Base-by-base conservation (phyloP, 1,140 invertebrate genomes). In the Globodera rostochiensis region DNA sequence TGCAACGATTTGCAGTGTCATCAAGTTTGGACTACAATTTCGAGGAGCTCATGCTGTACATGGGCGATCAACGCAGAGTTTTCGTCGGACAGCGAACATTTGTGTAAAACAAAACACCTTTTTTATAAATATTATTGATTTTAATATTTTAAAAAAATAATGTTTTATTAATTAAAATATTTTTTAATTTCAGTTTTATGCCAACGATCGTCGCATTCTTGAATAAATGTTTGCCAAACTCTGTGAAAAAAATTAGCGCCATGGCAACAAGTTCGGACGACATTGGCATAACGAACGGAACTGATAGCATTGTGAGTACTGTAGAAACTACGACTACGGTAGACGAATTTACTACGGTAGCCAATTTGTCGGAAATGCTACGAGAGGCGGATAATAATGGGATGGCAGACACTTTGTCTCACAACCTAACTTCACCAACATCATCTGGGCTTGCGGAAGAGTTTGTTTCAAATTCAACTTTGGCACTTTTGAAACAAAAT, bases 11-110 rank as follows among this genome's bases (percentile, higher is more conserved):
- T 74, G 77, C 83, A 21, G 83, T 71, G 5, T 77, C 83, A 9
- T 64, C 83, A 60, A 85, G 79, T 46, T 53, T 69, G 15, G 83
- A 84, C 66, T 84, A 47, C 74, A 84, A 84, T 67, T n/a, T 75
- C 25, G 76, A 79, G 15, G 82, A 83, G 69, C 60, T 83, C 50
- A 49, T 49, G n/a, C 82, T 83, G 13, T 83, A 83, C 70, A 78
- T 75, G 45, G 82, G 82, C 47, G 70, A 83, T 77, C 4, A 46
- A 4, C 45, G 49, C 13, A 19, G 82, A 19, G 45, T 83, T 53
- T 83, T 83, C 79, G 82, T 83, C n/a, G 82, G 82, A 11, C 57
- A 73, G 57, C 60, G 66, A 15, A 64, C 13, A 13, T 64, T 64
- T 19, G 6, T 19, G 57, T 64, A 64, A 15, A 64, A 64, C 3